phyloP scores from a whole-genome alignment of 2,888 invertebrate genomes.

The Caenorhabditis sulstoni region DNA sequence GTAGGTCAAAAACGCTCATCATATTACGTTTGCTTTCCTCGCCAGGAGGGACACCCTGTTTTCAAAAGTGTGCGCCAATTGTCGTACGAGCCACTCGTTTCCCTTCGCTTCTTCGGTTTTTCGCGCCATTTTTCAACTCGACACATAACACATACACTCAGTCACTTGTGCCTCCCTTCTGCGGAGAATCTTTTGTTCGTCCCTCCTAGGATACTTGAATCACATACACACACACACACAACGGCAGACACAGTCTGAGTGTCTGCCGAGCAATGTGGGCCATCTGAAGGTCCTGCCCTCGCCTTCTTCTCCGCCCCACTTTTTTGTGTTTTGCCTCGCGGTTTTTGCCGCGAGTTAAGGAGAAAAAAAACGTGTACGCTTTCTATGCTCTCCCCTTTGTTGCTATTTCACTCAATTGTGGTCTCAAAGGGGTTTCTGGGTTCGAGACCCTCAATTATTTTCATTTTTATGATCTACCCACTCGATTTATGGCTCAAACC shows the following conservation, averaged over 20 bases:
- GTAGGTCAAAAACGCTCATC: no score
- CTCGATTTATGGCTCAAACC: no score
- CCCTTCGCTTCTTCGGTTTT: constrained; percentile 16
- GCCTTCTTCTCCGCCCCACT: neutral
- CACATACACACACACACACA: constrained; percentile 14
- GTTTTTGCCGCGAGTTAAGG: neutral
- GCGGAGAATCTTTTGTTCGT: constrained; percentile 54
- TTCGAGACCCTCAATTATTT: no score
- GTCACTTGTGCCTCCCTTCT: constrained; percentile 48
- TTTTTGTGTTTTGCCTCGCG: constrained; percentile 32
- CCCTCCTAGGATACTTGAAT: constrained; percentile 59
- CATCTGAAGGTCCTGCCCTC: constrained; percentile 11
- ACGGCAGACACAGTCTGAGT: constrained; percentile 51
- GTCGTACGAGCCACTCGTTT: neutral
- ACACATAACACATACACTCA: constrained; percentile 55
- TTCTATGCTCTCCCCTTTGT: no score
- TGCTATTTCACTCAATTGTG: no score
- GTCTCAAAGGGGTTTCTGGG: no score
- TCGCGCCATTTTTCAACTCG: constrained; percentile 48
- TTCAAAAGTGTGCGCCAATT: constrained; percentile 12
- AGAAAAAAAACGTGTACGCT: constrained; percentile 14
- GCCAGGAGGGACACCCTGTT: no score
- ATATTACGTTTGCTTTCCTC: no score
- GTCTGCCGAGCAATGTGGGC: constrained; percentile 27
- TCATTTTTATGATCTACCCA: no score